A percentile compares a stretch with the other conserved stretches of the same genome.
Evolutionary conservation across 2,113 vertebrate genomes (phyloP).

Genomic region (Trematomus loennbergii): DNA sequence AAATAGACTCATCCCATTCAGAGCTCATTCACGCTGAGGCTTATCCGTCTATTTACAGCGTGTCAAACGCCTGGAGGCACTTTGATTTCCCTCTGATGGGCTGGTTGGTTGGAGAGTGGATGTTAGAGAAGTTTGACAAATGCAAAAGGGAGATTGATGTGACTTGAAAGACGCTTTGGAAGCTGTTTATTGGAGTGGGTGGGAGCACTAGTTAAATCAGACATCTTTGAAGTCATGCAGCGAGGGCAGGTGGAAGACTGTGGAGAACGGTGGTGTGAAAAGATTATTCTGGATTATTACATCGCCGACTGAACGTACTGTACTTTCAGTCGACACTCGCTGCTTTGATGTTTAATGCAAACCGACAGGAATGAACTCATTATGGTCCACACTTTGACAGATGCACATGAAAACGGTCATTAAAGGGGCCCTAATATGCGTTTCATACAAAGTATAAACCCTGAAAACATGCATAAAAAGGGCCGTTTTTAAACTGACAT

Average conservation of each 20-base stretch:
- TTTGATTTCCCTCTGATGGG: constrained; percentile 67
- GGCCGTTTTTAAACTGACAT: too few relatives aligned
- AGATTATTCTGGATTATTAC: background rate
- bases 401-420: too few relatives aligned
- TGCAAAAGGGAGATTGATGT: constrained; percentile 75
- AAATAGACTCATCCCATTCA: constrained; percentile 73
- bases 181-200: constrained; percentile 67
- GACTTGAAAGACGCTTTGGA: constrained; percentile 63
- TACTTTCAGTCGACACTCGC: background rate
- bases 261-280: background rate
- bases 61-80: constrained; percentile 67
- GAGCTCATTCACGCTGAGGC: constrained; percentile 41
- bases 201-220: constrained; percentile 63
- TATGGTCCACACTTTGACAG: too few relatives aligned
- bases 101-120: constrained; percentile 61
- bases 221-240: constrained; percentile 70
- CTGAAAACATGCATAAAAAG: too few relatives aligned
- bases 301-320: background rate
- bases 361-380: too few relatives aligned
- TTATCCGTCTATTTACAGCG: constrained; percentile 62
- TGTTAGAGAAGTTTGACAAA: constrained; percentile 69
- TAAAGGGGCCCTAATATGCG: too few relatives aligned
- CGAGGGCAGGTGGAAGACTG: constrained; percentile 18
- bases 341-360: background rate
- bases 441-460: too few relatives aligned